Evolutionary conservation across 2,113 vertebrate genomes (phyloP), one percentile per base, ranked within the genome.

Genomic region (Ginglymostoma cirratum): DNA sequence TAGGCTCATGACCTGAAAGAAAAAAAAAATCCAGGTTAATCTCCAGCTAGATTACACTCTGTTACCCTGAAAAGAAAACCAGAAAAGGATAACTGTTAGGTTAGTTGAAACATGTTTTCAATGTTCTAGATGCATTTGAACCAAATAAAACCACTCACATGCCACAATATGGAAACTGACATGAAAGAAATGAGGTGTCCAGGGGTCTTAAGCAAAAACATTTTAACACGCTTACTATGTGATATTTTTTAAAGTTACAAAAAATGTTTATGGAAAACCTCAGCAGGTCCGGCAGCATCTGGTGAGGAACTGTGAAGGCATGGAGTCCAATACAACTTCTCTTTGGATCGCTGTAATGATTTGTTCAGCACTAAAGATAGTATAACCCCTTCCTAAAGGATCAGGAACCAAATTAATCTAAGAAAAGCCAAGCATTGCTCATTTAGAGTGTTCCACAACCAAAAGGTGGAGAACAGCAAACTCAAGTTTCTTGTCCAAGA

Each of bases 1-100:
- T 97, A 98, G 97, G 96, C 98, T 99, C 99, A 99, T 99, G 52
- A 99, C 98, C 99, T 99, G 96, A 95, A 97, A n/a, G n/a, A n/a
- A 48, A 48, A 48, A 48, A 85, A 5, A 5, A 96, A n/a, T 70
- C 21, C 93, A 95, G 67, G 10, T 95, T 72, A 95, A 72, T 72
- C 0, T 30, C 70, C 42, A 95, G 72, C 72, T 55, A 95, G 42
- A 12, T 95, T 48, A 15, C 0, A 70, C 42, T 70, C 42, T 45
- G 48, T 95, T 48, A 66, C 61, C 92, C 38, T 45, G 45, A 61
- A 61, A 61, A 8, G 55, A 8, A n/a, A n/a, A n/a, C n/a, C n/a
- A n/a, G n/a, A 7, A 10, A 8, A 61, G 55, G 55, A 0, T 7
- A 61, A 12, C 10, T 61, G 8, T 61, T 61, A 61, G 38, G 23